Evolutionary conservation across 1,140 invertebrate genomes (phyloP), one percentile per base, ranked within the genome.

Genomic region (Schlechtendalia chinensis): DNA sequence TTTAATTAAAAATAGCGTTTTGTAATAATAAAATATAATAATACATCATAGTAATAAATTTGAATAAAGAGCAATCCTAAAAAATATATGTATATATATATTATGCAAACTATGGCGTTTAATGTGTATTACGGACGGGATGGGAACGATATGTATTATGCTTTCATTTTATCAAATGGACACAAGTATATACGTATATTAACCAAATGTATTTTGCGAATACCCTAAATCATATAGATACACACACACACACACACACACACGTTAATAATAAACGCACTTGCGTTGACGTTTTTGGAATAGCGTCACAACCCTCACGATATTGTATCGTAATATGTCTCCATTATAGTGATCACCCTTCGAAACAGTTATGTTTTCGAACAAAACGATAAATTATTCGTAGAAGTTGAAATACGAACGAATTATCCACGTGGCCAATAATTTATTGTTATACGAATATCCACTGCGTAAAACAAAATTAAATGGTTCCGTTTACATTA

Each of bases 111-210:
- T 22, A 45, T 67, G 39, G 32, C 6, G 29, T 65, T 65, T 22
- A 67, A 22, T 6, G n/a, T 67, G 32, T 4, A 39, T 19, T 39
- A 12, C 19, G 32, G 17, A n/a, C n/a, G n/a, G 11, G 8, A 32
- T 6, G 17, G 29, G 10, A 3, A n/a, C 61, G 27, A 65, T 65
- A 39, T 11, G 29, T 32, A 65, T 65, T 39, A 39, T 12, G 29
- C 11, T 65, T 39, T 65, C 61, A 65, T 32, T n/a, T 65, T 65
- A n/a, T 65, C 61, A 65, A 65, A 65, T 65, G 63, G 63, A 45
- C n/a, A n/a, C n/a, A n/a, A n/a, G 24, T 19, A 61, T 61, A 54
- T 56, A 4, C 11, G n/a, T 67, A 67, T 67, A 67, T 32, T 65
- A 45, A 45, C n/a, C 19, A 3, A 65, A 65, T 67, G 65, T 22